These are phyloP conservation scores for Erebia epiphron DNA, from an alignment of 2,888 invertebrate species.

Conservation along the genomic window DNA sequence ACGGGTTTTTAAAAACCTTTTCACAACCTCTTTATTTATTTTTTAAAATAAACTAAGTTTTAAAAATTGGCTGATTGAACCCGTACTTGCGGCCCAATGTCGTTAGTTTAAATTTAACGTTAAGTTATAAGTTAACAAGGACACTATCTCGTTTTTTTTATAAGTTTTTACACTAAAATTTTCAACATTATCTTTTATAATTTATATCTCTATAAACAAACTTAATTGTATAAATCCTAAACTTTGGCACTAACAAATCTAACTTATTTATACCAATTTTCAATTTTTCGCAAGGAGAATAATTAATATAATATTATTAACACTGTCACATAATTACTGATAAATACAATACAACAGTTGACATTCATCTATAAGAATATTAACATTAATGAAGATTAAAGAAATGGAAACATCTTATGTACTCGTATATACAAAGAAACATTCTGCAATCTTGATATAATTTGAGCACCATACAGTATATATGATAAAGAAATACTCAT, in stretches of 20 bases:
- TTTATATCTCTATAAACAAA: constrained; percentile 73
- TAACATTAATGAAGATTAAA: constrained; percentile 18
- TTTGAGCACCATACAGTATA: constrained; percentile 61
- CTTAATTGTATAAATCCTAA: constrained; percentile 74
- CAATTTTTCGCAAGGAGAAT: constrained; percentile 49
- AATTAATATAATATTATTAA: constrained; percentile 34
- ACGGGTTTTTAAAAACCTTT: constrained; percentile 64
- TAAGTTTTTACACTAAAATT: constrained; percentile 73
- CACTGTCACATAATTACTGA: constrained; percentile 42
- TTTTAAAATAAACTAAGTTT: constrained; percentile 69
- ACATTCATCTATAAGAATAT: constrained; percentile 29
- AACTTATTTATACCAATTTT: constrained; percentile 62
- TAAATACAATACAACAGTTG: constrained; percentile 49
- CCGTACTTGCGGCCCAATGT: constrained; percentile 61
- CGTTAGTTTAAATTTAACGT: constrained; percentile 56
- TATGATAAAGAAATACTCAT: constrained; percentile 32
- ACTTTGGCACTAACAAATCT: constrained; percentile 81
- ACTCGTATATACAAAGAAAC: constrained; percentile 40
- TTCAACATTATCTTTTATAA: constrained; percentile 63
- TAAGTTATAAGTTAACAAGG: constrained; percentile 73
- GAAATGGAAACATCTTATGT: constrained; percentile 23
- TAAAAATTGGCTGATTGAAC: constrained; percentile 74
- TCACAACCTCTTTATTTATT: constrained; percentile 73
- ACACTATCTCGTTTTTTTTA: constrained; percentile 77
- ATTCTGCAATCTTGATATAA: constrained; percentile 51